Evolutionary conservation across 1,140 invertebrate species (phyloP), one percentile per base, ranked within the genome.

Genomic region (Pseudomyrmex sp.): DNA sequence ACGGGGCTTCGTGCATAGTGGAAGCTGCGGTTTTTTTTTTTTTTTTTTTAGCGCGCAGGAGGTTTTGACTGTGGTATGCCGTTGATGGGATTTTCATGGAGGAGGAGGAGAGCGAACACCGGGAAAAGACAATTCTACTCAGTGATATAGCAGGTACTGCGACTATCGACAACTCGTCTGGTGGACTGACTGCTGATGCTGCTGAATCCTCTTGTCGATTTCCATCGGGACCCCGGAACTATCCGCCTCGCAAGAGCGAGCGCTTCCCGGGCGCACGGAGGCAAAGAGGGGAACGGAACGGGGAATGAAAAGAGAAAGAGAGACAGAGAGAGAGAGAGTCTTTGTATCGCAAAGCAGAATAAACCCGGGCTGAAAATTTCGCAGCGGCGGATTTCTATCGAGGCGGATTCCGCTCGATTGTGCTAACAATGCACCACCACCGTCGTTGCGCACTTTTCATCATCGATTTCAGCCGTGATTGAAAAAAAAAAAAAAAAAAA

Each of bases 121-220:
- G 56, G 70, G 82, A 70, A 35, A 85, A 89, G 83, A 90, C 69
- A 86, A 88, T 85, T 88, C 88, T 91, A 89, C 88, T 92, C 88
- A 90, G 91, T 89, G 89, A 89, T 88, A 90, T 92, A 92, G 89
- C 89, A 86, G 88, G 84, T 92, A 90, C 82, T 89, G 85, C 87
- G 52, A 35, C 89, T 94, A 94, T 94, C 91, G 92, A 93, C 92
- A 94, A 94, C 94, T 94, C 91, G 93, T 94, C 93, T 94, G 94
- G 94, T 94, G 94, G 93, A 94, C 91, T 94, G 93, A 94, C 93
- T 94, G 93, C 91, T 93, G 91, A 93, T 93, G 93, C 91, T 91
- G 92, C 90, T 90, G 91, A 89, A 88, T 89, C 89, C 90, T 89
- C 90, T 89, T 86, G 90, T 88, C 89, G 88, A 90, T 88, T 91